phyloP scores from a whole-genome alignment of 1,140 invertebrate genomes.

The Camponotus floridanus region DNA sequence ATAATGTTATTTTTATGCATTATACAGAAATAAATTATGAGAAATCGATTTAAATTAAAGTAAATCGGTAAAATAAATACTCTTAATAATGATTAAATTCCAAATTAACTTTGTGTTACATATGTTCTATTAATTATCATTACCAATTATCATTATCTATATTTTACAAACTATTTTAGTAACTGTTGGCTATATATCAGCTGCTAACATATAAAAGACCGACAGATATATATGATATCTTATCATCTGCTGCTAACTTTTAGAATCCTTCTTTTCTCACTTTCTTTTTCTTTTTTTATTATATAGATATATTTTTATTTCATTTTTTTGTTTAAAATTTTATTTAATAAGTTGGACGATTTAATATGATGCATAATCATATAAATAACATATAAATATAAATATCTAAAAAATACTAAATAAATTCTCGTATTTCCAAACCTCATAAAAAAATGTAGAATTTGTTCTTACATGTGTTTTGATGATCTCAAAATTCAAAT shows the following conservation, averaged over 20 bases:
- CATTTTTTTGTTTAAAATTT: background rate
- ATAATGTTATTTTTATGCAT: constrained; percentile 19
- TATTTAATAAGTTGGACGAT: background rate
- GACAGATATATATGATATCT: background rate
- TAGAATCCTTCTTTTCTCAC: too few species aligned
- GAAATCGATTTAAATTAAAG: background rate
- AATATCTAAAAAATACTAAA: background rate
- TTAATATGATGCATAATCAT: background rate
- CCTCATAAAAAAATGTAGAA: background rate
- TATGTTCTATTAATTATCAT: constrained; percentile 11
- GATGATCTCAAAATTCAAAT: too few species aligned
- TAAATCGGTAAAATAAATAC: background rate
- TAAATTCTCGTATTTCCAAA: background rate
- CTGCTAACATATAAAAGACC: background rate
- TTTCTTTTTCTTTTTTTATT: background rate
- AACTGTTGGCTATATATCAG: background rate
- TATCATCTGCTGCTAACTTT: background rate
- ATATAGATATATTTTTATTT: background rate
- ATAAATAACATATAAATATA: constrained; percentile 1
- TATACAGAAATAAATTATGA: background rate
- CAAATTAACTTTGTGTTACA: background rate
- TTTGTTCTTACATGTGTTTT: too few species aligned
- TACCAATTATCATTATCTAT: background rate
- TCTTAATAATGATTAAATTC: background rate
- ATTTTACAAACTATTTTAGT: background rate